Evolutionary conservation across 2,888 invertebrate species (phyloP).

Genomic region (Pristionchus maxplancki): DNA sequence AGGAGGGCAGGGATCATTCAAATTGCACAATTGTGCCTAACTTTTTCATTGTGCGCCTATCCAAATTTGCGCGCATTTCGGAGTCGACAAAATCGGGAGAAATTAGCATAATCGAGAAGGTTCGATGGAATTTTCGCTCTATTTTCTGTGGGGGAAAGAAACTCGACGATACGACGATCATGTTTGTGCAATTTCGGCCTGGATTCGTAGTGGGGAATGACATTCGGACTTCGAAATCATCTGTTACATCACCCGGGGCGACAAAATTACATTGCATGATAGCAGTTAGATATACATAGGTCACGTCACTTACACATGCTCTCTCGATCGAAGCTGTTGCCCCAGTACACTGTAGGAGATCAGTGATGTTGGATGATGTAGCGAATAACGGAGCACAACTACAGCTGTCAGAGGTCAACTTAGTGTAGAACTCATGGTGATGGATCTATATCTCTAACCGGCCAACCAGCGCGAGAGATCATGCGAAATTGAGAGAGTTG

Average conservation of each 20-base stretch:
- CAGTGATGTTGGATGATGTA: not conserved
- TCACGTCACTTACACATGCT: too few relatives aligned
- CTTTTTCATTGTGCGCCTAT: not conserved
- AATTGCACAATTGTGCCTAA: not conserved
- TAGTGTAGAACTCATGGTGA: not conserved
- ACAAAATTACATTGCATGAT: too few relatives aligned
- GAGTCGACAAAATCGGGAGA: not conserved
- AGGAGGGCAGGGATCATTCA: not conserved
- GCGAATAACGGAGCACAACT: not conserved
- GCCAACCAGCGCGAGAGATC: not conserved
- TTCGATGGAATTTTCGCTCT: not conserved
- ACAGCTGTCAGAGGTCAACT: not conserved
- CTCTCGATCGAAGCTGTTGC: too few relatives aligned
- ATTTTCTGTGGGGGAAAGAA: not conserved
- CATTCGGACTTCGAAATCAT: too few relatives aligned
- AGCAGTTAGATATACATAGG: too few relatives aligned
- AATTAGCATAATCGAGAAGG: not conserved
- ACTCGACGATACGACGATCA: not conserved
- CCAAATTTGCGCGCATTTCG: not conserved
- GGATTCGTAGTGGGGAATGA: not conserved
- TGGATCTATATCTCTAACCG: too few relatives aligned
- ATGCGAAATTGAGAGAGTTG: not conserved
- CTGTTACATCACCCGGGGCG: too few relatives aligned
- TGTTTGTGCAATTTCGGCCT: not conserved
- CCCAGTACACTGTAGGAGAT: not conserved